A percentile compares a stretch with the other conserved stretches of the same genome.
Conservation (phyloP, 2,888 invertebrate species). For the Drosophila ustulata region DNA sequence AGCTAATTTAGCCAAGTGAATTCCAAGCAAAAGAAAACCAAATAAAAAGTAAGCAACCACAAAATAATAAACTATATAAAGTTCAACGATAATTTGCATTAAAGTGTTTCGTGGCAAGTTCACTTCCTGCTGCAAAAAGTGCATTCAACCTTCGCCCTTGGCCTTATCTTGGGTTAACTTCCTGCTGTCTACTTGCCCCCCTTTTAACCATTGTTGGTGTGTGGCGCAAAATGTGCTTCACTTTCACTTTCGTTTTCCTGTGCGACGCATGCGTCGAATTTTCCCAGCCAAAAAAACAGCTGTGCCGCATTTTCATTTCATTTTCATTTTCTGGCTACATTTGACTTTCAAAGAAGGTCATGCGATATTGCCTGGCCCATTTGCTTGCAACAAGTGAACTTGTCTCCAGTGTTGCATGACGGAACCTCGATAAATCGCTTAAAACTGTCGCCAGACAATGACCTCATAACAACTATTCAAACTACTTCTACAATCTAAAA, state of each 20-base stretch:
- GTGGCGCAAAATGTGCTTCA: neutral
- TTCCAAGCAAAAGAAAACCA: conserved; percentile 15
- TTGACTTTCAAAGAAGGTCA: conserved; percentile 77
- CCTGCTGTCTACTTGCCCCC: conserved; percentile 19
- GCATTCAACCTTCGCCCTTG: conserved; percentile 62
- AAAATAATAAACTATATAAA: neutral
- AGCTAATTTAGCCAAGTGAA: conserved; percentile 29
- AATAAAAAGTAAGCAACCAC: conserved; percentile 59
- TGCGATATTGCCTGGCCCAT: conserved; percentile 18
- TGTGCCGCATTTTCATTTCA: conserved; percentile 39
- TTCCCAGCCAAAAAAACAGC: conserved; percentile 52
- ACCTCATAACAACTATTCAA: conserved; percentile 17
- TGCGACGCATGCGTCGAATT: conserved; percentile 68
- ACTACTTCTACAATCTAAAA: conserved; percentile 1
- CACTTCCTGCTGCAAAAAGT: conserved; percentile 5
- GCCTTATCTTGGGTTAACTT: conserved; percentile 54
- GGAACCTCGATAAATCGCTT: neutral
- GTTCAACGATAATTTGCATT: no score
- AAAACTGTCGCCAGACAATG: conserved; percentile 10
- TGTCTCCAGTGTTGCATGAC: conserved; percentile 7
- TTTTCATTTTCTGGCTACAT: conserved; percentile 36
- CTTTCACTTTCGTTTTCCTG: conserved; percentile 63
- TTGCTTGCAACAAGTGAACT: conserved; percentile 55
- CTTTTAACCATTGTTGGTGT: neutral
- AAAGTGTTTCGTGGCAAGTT: neutral